phyloP scores from a whole-genome alignment of 1,140 invertebrate genomes.

The Spodoptera litura region DNA sequence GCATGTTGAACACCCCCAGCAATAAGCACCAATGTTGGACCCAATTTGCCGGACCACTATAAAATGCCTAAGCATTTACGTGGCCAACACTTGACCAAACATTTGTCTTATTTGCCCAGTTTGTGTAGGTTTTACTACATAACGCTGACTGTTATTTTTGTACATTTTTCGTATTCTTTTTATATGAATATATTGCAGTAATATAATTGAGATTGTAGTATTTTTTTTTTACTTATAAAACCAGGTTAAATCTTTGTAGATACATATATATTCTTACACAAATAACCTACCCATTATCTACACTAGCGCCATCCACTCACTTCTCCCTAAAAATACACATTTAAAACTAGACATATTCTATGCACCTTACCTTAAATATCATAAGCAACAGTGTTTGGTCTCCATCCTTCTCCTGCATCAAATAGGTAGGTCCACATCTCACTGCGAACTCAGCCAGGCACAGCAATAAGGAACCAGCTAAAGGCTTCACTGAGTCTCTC shows the following conservation, averaged over 20 bases:
- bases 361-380: constrained; percentile 62
- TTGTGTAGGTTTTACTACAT: constrained; percentile 65
- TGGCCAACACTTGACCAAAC: constrained; percentile 42
- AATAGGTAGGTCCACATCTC: constrained; percentile 93
- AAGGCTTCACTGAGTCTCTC: constrained; percentile 89
- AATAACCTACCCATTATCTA: too few relatives aligned
- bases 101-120: constrained; percentile 24
- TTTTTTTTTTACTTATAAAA: constrained; percentile 26
- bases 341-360: background rate
- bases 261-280: background rate
- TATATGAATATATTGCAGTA: constrained; percentile 49
- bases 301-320: too few relatives aligned
- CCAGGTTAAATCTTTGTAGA: too few relatives aligned
- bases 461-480: constrained; percentile 94
- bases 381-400: constrained; percentile 92
- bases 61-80: constrained; percentile 15
- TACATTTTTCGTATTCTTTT: constrained; percentile 58
- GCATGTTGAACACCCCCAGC: constrained; percentile 74
- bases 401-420: constrained; percentile 93
- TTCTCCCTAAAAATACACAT: background rate
- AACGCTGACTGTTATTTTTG: constrained; percentile 50
- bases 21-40: constrained; percentile 50
- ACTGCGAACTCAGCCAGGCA: constrained; percentile 98
- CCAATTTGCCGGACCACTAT: constrained; percentile 11
- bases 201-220: background rate